Base-by-base conservation (phyloP, 2,888 invertebrate species). In the Amphimallon solstitiale region DNA sequence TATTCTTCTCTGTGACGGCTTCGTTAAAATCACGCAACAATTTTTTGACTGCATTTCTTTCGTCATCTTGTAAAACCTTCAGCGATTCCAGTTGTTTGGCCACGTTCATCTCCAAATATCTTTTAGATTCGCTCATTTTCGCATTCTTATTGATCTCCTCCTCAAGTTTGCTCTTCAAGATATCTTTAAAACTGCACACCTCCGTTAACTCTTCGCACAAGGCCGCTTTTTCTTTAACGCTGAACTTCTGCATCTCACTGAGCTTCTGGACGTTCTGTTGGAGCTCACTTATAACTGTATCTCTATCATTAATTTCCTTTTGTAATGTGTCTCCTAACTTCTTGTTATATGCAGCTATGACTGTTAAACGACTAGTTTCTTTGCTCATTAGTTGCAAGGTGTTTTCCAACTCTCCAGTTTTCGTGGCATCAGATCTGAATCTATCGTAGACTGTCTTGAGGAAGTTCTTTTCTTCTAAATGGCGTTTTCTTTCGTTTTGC, bases 301-400 rank as follows among this genome's bases (percentile, higher is more conserved):
- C 80, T 60, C 75, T 76, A 66, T 78, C 77, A 19, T 73, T 69
- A 1, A 81, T 75, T 70, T 79, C 80, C 12, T 67, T 63, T 71
- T 80, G 79, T 6, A 81, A 68, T 67, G 79, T 77, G 54, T 80
- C 78, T 6, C 79, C 79, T 21, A 81, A 40, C 70, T 80, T 74
- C 69, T 80, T 80, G 67, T 80, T 82, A 73, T 77, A 81, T 68
- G 81, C 80, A 2, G 77, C 81, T 49, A 81, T 77, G 51, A 80
- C 69, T 80, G 78, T 77, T 48, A 82, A 69, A 68, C 78, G 76
- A 64, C 75, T 79, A 1, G 81, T 77, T 74, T 81, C 79, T 67
- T 76, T 74, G 60, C 73, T 79, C 65, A 79, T 77, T 34, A 76
- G 74, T 1, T 74, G 63, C 4, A 81, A 70, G 34, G 75, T 75